Conservation (phyloP, 2,797 vertebrate species). For the Gobio occitaniae region DNA sequence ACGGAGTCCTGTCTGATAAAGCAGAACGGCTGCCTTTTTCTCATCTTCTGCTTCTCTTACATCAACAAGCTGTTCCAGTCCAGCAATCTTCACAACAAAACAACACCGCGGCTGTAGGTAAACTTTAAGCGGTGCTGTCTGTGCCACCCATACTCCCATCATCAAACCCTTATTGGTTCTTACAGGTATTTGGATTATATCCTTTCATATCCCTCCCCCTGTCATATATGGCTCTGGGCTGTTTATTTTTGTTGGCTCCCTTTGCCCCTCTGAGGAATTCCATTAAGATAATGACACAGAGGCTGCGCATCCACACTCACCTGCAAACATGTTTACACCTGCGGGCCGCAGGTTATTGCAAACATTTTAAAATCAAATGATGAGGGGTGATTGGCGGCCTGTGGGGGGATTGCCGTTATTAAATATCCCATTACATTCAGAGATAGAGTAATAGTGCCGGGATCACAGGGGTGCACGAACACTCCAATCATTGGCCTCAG, state of each 20-base stretch:
- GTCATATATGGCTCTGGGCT: slow-evolving; percentile 34
- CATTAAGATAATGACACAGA: slow-evolving; percentile 55
- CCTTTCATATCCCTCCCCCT: slow-evolving; percentile 19
- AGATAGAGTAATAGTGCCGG: slow-evolving; percentile 34
- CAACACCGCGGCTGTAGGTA: slow-evolving; percentile 27
- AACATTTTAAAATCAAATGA: slow-evolving; percentile 54
- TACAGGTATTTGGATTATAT: slow-evolving; percentile 45
- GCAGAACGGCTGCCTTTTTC: slow-evolving; percentile 23
- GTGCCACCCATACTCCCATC: neutral
- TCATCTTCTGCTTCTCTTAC: slow-evolving; percentile 24
- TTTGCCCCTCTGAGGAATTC: slow-evolving; percentile 42
- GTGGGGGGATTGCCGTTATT: slow-evolving; percentile 51
- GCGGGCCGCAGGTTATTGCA: slow-evolving; percentile 54
- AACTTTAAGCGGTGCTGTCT: neutral
- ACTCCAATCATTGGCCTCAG: slow-evolving; percentile 21
- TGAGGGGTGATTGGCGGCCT: slow-evolving; percentile 55
- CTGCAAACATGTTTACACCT: slow-evolving; percentile 48
- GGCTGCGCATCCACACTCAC: slow-evolving; percentile 40
- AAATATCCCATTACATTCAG: slow-evolving; percentile 54
- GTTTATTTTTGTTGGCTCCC: slow-evolving; percentile 48
- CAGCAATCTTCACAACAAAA: slow-evolving; percentile 25
- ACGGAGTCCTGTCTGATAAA: slow-evolving; percentile 44
- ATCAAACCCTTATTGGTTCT: slow-evolving; percentile 42
- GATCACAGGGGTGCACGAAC: slow-evolving; percentile 42
- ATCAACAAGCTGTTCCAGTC: neutral